Evolutionary conservation across 2,113 vertebrate species (phyloP).

Genomic region (Lontra canadensis): DNA sequence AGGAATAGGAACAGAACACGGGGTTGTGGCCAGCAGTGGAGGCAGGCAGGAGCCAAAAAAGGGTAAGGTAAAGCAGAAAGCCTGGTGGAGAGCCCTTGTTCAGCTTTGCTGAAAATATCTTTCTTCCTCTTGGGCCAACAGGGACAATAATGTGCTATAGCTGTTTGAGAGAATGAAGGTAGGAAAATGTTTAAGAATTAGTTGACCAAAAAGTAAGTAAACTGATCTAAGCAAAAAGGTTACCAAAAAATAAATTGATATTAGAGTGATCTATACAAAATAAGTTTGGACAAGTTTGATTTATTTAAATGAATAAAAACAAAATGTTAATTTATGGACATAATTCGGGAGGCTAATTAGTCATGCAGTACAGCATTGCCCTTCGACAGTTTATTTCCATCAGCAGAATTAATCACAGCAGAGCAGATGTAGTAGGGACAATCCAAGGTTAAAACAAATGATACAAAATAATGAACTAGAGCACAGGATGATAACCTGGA

Average conservation of each 20-base stretch:
- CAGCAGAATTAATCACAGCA: slow-evolving; percentile 80
- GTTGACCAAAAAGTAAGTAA: not conserved
- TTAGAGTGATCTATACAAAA: slow-evolving; percentile 37
- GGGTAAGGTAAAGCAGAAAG: not conserved
- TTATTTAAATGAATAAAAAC: slow-evolving; percentile 78
- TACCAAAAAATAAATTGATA: slow-evolving; percentile 56
- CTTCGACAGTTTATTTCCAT: slow-evolving; percentile 82
- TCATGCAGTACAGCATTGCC: slow-evolving; percentile 72
- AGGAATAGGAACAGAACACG: not conserved
- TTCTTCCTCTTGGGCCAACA: not conserved
- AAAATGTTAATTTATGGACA: slow-evolving; percentile 81
- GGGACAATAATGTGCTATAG: not conserved
- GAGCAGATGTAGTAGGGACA: slow-evolving; percentile 76
- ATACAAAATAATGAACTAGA: slow-evolving; percentile 78
- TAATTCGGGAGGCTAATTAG: slow-evolving; percentile 79
- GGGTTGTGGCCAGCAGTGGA: not conserved
- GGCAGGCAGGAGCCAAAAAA: not conserved
- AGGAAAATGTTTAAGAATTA: not conserved
- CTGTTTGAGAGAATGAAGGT: not conserved
- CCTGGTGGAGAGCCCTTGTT: not conserved
- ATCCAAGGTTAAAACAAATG: slow-evolving; percentile 81
- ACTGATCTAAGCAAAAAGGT: slow-evolving; percentile 33
- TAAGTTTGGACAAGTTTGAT: slow-evolving; percentile 70
- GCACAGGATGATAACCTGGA: slow-evolving; percentile 71
- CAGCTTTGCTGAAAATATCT: not conserved